Evolutionary conservation across 1,140 invertebrate genomes (phyloP), one percentile per base, ranked within the genome.

Genomic region (Musca domestica): DNA sequence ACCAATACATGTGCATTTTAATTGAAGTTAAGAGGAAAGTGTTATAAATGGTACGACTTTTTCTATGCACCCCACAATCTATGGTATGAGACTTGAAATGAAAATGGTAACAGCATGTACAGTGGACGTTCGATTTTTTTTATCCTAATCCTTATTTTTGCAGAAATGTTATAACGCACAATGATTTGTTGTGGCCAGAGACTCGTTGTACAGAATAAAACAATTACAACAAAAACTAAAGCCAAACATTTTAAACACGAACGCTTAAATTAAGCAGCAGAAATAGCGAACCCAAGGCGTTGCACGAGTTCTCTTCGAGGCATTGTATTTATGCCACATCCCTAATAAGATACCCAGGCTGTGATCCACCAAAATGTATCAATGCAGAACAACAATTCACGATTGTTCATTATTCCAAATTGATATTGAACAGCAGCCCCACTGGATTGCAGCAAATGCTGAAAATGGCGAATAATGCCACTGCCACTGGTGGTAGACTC

Each of bases 261-360:
- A 61, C 15, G 4, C 66, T 70, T 41, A 58, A 72, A 71, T 64
- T 67, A 72, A 74, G 70, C 73, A 70, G 71, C 74, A 78, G 76
- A 78, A 75, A 78, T 78, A 74, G 72, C 76, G 67, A 69, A 74
- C 76, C 74, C 73, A 71, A 70, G 76, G 76, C 76, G 73, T 71
- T 65, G 78, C 76, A 78, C 76, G 76, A 78, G 76, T 76, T 78
- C 19, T n/a, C 69, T 76, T 71, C 63, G 69, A 23, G 76, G 76
- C 74, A 17, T 64, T 73, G 71, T 71, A 78, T 78, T 78, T 78
- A 71, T 71, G 74, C 65, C 20, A 56, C 54, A 73, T 76, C 76
- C 75, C 75, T 78, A 78, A 78, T 78, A 76, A 75, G 76, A 70
- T 78, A 41, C 34, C 34, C 34, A 10, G 34, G 72, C 73, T 76